Base-by-base conservation (phyloP, 2,797 vertebrate genomes). In the Pipistrellus pipistrellus region DNA sequence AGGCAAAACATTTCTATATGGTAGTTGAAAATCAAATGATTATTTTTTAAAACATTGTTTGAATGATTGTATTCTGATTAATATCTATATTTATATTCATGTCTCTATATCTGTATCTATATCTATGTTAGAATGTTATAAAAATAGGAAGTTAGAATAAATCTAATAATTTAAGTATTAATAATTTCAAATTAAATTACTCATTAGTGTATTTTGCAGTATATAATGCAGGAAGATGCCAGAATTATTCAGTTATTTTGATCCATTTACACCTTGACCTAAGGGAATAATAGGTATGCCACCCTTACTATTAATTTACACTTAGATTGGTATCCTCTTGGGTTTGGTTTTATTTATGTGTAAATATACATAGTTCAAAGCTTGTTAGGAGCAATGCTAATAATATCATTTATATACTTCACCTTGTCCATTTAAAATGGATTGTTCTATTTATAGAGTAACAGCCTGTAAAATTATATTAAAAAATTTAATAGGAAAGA, bases 381-480 rank as follows among this genome's bases (percentile, higher is more conserved):
- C 85, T 96, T 96, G 97, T 97, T 97, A 96, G 93, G 84, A 76
- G 76, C 96, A 96, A 95, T 55, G 88, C 96, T 97, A 97, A 97
- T 97, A 97, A 97, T 97, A 88, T 92, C 85, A 96, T 97, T 96
- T 97, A 96, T 97, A 96, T 93, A 96, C 93, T 97, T 97, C 97
- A 92, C 90, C 96, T 97, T 94, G 92, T 96, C 96, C 88, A 78
- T 93, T 97, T 96, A 89, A 97, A 97, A 97, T 97, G 92, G 62
- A 97, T 97, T 1, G 88, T 97, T 96, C 97, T 97, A 97, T 97
- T 97, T 97, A 97, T 97, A 97, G 95, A 97, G 97, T 97, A 97
- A 97, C 97, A 95, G 97, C 96, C 97, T 97, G 97, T 97, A 97
- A 97, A 97, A 97, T 97, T 97, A 95, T 97, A 97, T 97, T 97